A percentile compares a stretch with the other conserved stretches of the same genome.
phyloP scores from a whole-genome alignment of 1,140 invertebrate genomes.

The Calosoma granatense region DNA sequence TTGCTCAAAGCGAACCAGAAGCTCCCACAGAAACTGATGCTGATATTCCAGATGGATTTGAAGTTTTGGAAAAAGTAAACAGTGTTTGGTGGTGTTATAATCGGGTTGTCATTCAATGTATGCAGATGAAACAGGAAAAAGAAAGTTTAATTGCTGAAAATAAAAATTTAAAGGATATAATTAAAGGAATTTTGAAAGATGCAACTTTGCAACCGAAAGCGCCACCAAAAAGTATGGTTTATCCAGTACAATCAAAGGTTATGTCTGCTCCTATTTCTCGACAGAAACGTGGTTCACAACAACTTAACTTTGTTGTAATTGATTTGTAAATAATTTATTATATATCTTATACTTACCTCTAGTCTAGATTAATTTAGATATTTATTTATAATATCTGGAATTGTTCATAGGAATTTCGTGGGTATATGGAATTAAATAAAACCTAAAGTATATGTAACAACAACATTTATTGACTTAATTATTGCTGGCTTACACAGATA shows the following conservation, averaged over 20 bases:
- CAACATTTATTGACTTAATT: slow-evolving; percentile 6
- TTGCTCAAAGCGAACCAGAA: too few relatives aligned
- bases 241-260: neutral
- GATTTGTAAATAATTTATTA: neutral
- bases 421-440: too few relatives aligned
- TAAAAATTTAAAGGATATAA: slow-evolving; percentile 22
- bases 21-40: too few relatives aligned
- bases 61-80: slow-evolving; percentile 17
- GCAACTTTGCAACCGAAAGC: slow-evolving; percentile 17
- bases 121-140: slow-evolving; percentile 24
- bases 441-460: too few relatives aligned
- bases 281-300: neutral
- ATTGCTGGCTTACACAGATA: neutral
- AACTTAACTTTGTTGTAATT: neutral
- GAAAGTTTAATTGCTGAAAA: slow-evolving; percentile 22
- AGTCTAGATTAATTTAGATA: too few relatives aligned
- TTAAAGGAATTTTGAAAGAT: slow-evolving; percentile 24
- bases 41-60: too few relatives aligned
- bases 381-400: too few relatives aligned
- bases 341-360: too few relatives aligned
- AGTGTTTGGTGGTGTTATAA: slow-evolving; percentile 25
- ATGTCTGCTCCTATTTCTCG: neutral
- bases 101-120: slow-evolving; percentile 23
- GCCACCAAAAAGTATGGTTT: neutral
- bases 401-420: too few relatives aligned